Conservation (phyloP, 37 sponge, comb jelly and placozoan species). For the Petrosia ficiformis region DNA sequence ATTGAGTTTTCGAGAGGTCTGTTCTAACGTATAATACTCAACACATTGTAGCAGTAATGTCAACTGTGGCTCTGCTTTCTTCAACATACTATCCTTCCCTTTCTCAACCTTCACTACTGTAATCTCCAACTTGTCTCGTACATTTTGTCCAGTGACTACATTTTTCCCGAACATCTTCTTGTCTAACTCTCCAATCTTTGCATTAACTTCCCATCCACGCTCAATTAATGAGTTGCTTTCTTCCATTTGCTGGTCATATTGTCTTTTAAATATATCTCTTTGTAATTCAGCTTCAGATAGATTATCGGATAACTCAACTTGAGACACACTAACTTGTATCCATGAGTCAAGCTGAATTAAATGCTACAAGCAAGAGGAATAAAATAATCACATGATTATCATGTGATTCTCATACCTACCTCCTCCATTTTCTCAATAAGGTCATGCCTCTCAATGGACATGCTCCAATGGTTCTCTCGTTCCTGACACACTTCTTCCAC, state of each 20-base stretch:
- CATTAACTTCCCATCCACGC: constrained; percentile 13
- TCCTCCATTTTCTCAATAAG: not conserved
- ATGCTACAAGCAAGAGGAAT: constrained; percentile 12
- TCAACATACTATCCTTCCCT: not conserved
- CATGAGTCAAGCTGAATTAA: constrained; percentile 11
- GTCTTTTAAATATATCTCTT: constrained; percentile 38
- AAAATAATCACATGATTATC: not conserved
- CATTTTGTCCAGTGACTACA: constrained; percentile 1
- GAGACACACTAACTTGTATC: constrained; percentile 15
- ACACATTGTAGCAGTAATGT: constrained; percentile 22
- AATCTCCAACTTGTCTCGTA: constrained; percentile 1
- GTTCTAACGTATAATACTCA: constrained; percentile 19
- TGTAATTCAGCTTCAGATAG: constrained; percentile 21
- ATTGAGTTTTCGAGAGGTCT: constrained; percentile 4
- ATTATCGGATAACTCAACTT: constrained; percentile 29
- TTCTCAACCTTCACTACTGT: constrained; percentile 7
- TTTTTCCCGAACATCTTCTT: constrained; percentile 12
- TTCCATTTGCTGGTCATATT: constrained; percentile 13
- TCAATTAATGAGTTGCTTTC: constrained; percentile 6
- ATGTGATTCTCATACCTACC: no score
- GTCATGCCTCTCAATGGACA: no score
- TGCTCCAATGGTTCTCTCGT: not conserved
- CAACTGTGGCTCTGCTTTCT: constrained; percentile 8
- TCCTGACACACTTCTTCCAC: not conserved
- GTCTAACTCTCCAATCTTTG: constrained; percentile 26